Evolutionary conservation across 2,797 vertebrate genomes (phyloP).

Genomic region (Echeneis naucrates): DNA sequence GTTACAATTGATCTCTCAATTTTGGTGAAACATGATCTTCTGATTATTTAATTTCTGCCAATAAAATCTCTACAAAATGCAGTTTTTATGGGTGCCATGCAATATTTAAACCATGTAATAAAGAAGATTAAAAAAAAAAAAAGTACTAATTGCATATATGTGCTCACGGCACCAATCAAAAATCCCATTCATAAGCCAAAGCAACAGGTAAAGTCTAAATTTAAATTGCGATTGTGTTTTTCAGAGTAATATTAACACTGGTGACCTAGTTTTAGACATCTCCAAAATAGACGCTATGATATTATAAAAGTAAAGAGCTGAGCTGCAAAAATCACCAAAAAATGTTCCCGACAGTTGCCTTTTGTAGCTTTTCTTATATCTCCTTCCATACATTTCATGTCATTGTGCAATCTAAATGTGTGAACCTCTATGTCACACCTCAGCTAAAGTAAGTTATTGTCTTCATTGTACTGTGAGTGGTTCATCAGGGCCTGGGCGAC

Average conservation of each 20-base stretch:
- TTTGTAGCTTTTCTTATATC: conserved; percentile 21
- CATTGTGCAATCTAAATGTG: too few relatives aligned
- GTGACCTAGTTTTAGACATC: conserved; percentile 54
- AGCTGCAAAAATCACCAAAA: conserved; percentile 16
- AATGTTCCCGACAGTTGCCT: conserved; percentile 15
- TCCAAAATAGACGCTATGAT: conserved; percentile 7
- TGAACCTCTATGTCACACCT: conserved; percentile 1
- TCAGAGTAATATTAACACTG: conserved; percentile 4
- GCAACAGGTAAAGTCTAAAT: not conserved
- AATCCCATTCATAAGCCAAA: conserved; percentile 6
- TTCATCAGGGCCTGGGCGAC: conserved; percentile 27
- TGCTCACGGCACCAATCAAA: not conserved
- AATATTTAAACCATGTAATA: not conserved
- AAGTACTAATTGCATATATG: not conserved
- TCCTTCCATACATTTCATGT: conserved; percentile 10
- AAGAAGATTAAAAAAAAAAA: not conserved
- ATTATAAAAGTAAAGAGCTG: conserved; percentile 27
- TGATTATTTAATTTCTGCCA: not conserved
- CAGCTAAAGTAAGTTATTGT: conserved; percentile 19
- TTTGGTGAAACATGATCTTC: not conserved
- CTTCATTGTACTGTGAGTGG: conserved; percentile 19
- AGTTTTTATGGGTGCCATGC: not conserved
- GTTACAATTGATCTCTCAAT: not conserved
- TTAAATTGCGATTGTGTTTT: conserved; percentile 11
- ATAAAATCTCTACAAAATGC: not conserved